Evolutionary conservation across 2,888 invertebrate genomes (phyloP), one percentile per base, ranked within the genome.

Genomic region (Apotomis betuletana): DNA sequence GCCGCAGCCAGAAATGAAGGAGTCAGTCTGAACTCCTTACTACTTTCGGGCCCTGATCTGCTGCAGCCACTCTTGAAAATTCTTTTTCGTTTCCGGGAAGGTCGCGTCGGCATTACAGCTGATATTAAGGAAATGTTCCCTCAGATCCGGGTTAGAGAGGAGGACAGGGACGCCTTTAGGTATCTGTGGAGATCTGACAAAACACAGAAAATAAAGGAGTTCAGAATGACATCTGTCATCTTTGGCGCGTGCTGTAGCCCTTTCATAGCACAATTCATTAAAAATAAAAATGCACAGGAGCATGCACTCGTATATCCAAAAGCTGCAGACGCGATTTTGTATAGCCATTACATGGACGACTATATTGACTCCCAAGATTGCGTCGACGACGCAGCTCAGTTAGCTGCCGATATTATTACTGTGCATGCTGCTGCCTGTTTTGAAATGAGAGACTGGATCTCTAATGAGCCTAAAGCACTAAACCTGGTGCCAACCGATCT

Each of bases 21-120:
- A 1, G 67, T 74, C 2, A 78, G 77, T 1, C 73, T 84, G 3
- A 85, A 84, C 51, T 78, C 80, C 38, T 57, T 62, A 3, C 62
- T 83, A 41, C 46, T 79, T 3, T 74, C 77, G 9, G 81, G 84
- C 5, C 80, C 83, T 3, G 81, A 83, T 49, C 49, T 81, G 0
- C 74, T 81, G 1, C 74, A 78, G n/a, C 74, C 80, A 4, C 61
- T 85, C 3, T 49, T 77, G 0, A 76, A 76, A 0, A 76, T 83
- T 0, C 12, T 83, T 3, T 75, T 82, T 71, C 78, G 60, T 44
- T 60, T 60, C 46, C 60, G 60, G 15, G 60, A 60, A 13, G 80
- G n/a, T 3, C 49, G 64, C 0, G 60, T 81, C 0, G 83, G 80
- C 74, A 74, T 6, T 81, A 46, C 46, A 46, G 46, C 46, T 8